Evolutionary conservation across 1,140 invertebrate genomes (phyloP), one percentile per base, ranked within the genome.

Genomic region (Papilio polytes): DNA sequence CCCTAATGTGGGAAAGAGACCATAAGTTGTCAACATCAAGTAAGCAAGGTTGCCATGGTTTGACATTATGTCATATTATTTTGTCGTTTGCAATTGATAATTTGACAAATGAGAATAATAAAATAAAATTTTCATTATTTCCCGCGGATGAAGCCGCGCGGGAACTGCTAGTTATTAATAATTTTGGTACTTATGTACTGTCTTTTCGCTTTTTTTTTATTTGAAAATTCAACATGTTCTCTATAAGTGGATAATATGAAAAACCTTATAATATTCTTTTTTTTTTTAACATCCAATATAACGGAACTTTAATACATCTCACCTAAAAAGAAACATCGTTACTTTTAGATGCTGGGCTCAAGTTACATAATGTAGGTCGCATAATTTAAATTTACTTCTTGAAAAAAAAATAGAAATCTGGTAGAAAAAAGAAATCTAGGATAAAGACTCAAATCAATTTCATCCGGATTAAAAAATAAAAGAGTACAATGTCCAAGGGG

Each of bases 361-460:
- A 8, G 9, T 56, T n/a, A 56, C n/a, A n/a, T 56, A n/a, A 56
- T 56, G n/a, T 20, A 56, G 59, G 22, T 36, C 4, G 0, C 22
- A 8, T 18, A 13, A 63, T 36, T 31, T 7, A 15, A 70, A 70
- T 15, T 70, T 13, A 70, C 13, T 70, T 70, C 20, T 3, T 70
- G 3, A 70, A 70, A 26, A 63, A 70, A 8, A 31, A 22, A 12
- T 4, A 26, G 26, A 26, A 26, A 26, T 22, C 3, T 31, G 36
- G 22, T 70, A 31, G 26, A 31, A 70, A 31, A 6, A 31, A 63
- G 59, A 26, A 70, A 70, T 70, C 22, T 36, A 15, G 59, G 77
- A 59, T 85, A 85, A 88, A 87, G 89, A 85, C 74, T 81, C 83
- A 85, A 93, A 90, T 92, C 88, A 89, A 91, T 94, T 91, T 87